phyloP scores from a whole-genome alignment of 2,888 invertebrate species.

The Eupithecia exiguata region DNA sequence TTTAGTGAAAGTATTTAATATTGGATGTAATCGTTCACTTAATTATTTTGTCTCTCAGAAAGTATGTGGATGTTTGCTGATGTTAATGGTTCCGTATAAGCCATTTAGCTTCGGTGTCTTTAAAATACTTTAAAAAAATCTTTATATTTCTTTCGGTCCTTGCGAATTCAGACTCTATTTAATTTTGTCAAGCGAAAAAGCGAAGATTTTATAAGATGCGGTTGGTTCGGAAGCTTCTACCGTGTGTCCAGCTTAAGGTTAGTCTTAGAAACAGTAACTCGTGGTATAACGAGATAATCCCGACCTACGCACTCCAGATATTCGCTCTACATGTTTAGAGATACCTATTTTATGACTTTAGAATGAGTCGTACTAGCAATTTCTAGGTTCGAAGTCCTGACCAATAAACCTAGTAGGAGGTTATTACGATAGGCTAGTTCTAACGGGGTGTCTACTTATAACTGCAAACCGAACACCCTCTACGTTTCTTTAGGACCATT shows the following conservation, averaged over 20 bases:
- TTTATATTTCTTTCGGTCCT: background rate
- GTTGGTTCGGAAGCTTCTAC: background rate
- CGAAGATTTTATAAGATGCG: background rate
- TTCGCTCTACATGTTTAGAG: conserved; percentile 4
- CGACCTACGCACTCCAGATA: conserved; percentile 19
- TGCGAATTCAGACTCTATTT: background rate
- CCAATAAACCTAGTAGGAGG: background rate
- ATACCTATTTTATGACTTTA: conserved; percentile 13
- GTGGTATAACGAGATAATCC: conserved; percentile 19
- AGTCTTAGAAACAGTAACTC: background rate
- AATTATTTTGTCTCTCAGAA: background rate
- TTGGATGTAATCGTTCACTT: background rate
- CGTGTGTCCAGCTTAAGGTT: background rate
- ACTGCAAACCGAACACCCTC: too few relatives aligned
- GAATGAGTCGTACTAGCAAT: background rate
- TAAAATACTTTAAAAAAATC: background rate
- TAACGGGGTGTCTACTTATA: background rate
- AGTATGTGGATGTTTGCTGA: background rate
- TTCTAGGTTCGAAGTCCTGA: background rate
- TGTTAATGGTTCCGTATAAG: background rate
- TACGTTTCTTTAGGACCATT: too few relatives aligned
- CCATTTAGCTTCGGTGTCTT: background rate
- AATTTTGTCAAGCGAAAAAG: too few relatives aligned
- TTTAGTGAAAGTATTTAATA: background rate
- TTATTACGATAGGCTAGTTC: background rate